Conservation (phyloP, 2,113 vertebrate genomes). For the Xyrauchen texanus region DNA sequence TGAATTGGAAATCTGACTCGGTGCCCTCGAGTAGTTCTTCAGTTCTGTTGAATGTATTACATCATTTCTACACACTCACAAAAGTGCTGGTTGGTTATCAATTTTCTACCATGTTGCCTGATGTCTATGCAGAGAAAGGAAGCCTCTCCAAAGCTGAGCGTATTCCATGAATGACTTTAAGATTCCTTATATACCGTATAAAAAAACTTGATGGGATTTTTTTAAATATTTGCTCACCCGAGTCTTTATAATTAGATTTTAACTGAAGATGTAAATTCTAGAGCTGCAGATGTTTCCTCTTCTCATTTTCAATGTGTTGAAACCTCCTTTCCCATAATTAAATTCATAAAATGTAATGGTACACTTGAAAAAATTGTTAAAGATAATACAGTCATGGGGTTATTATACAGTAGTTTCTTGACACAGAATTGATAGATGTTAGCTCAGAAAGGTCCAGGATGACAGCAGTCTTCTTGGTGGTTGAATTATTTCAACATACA, state of each 20-base stretch:
- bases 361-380: too few relatives aligned
- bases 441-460: too few relatives aligned
- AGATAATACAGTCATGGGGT: too few relatives aligned
- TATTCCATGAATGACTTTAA: constrained; percentile 20
- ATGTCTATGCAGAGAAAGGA: background rate
- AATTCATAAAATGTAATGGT: background rate
- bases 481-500: too few relatives aligned
- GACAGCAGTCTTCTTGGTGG: too few relatives aligned
- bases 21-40: background rate
- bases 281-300: background rate
- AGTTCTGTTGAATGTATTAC: background rate
- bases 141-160: background rate
- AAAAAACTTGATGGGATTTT: background rate
- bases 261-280: background rate
- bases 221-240: background rate
- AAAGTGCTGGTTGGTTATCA: background rate
- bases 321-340: background rate
- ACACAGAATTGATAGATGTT: too few relatives aligned
- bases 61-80: background rate
- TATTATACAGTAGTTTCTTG: too few relatives aligned
- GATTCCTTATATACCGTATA: background rate
- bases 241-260: background rate
- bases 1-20: background rate
- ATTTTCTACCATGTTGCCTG: constrained; percentile 21
- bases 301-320: too few relatives aligned